Base-by-base conservation (phyloP, 2,797 vertebrate genomes). In the Fistularia commersonii region DNA sequence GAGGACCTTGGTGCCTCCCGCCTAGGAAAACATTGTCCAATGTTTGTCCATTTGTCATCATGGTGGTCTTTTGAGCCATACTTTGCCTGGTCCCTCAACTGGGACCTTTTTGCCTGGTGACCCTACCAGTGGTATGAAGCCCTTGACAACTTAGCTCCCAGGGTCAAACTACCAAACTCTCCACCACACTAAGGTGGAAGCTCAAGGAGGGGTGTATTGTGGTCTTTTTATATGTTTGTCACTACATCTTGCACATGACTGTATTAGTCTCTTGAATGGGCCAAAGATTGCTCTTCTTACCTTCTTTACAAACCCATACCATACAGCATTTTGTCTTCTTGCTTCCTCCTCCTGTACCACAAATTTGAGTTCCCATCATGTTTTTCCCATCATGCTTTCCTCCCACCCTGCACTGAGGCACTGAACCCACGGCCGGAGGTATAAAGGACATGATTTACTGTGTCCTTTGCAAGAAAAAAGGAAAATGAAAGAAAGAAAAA, bases 401-500 rank as follows among this genome's bases (percentile, higher is more conserved):
- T 77, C 82, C 83, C 82, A 81, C 75, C 68, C 66, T 77, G 77
- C 40, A 74, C 76, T 78, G 51, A 74, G 69, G 66, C 64, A 12
- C 65, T 80, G 81, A 87, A 81, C 83, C 81, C 83, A 81, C 74
- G 64, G 73, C 83, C 85, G 80, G 87, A 85, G 81, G 82, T 82
- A 86, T 87, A 83, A 84, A 86, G 77, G 64, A 80, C 80, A 64
- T 87, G 82, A 88, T 87, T 87, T 88, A 86, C 78, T 48, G 72
- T 67, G 61, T 64, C 66, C 56, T 70, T 80, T 12, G 33, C 59
- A 57, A 66, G 56, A 75, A 64, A 57, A 74, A 65, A 31, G 31
- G 8, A 39, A 32, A 59, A 61, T 39, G 11, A 51, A 48, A 45
- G 8, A 59, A 49, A 66, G 15, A 50, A 78, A 70, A 64, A 37